Percentiles rank a stretch among this genome's conserved stretches.
phyloP scores from a whole-genome alignment of 1,140 invertebrate species.

The Phenacoccus solenopsis region DNA sequence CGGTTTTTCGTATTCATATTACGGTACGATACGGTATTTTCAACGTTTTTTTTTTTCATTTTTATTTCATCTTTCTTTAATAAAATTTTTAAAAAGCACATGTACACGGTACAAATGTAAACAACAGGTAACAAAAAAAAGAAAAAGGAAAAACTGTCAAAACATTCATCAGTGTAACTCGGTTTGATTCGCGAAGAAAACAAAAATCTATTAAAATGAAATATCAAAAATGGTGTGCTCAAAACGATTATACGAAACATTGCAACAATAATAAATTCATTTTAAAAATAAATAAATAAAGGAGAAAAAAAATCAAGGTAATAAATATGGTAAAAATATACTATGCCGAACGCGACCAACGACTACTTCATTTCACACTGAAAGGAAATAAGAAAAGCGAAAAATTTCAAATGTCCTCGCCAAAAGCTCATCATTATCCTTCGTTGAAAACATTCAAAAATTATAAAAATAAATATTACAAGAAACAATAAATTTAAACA shows the following conservation, averaged over 20 bases:
- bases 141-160: neutral
- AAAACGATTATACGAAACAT: neutral
- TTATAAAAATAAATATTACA: neutral
- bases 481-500: neutral
- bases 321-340: neutral
- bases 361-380: neutral
- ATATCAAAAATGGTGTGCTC: neutral
- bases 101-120: conserved; percentile 8
- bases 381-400: neutral
- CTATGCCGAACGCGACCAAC: neutral
- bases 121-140: conserved; percentile 15
- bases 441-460: neutral
- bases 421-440: too few relatives aligned
- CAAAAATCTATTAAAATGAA: neutral
- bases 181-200: conserved; percentile 3
- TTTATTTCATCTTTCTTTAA: neutral
- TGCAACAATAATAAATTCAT: neutral
- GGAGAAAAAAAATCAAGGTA: neutral
- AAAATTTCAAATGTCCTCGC: neutral
- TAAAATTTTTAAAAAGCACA: conserved; percentile 11
- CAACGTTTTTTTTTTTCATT: neutral
- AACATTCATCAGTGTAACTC: neutral
- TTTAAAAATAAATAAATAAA: conserved; percentile 1
- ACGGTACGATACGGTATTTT: too few relatives aligned
- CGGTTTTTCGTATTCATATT: neutral